Base-by-base conservation (phyloP, 1,140 invertebrate species). In the Bilobella aurantiaca region DNA sequence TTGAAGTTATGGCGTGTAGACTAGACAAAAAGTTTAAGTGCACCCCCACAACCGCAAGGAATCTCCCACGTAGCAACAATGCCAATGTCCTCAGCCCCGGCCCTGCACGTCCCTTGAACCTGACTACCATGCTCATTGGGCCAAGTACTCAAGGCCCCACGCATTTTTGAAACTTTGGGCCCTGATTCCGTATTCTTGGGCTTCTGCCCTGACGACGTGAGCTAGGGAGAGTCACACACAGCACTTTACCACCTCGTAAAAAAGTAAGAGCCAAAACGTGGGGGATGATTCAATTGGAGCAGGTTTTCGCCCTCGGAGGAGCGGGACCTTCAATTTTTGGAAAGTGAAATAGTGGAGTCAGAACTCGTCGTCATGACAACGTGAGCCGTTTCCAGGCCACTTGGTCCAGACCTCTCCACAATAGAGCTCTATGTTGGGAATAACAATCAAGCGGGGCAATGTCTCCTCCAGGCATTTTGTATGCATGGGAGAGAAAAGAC, bases 171-270 rank as follows among this genome's bases (percentile, higher is more conserved):
- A 66, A 27, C 69, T 64, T n/a, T n/a, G n/a, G 64, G 58, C 2
- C 3, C 25, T 31, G 25, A 58, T 58, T 72, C 60, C 47, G 70
- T 72, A 72, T 72, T 72, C 70, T 62, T 58, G 27, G 62, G 58
- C 25, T 62, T 47, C 46, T 56, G 42, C 29, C 56, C 23, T 14
- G 69, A 64, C 67, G 66, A 68, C 71, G 71, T 72, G 71, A 72
- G 68, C 69, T 65, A 67, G 64, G 63, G 63, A 72, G 65, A 72
- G 71, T 72, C 71, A 72, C 71, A 72, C n/a, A n/a, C n/a, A n/a
- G n/a, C n/a, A n/a, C 68, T 69, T 69, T 62, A 58, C 53, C 68
- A 72, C 60, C 67, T 72, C 68, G 67, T 72, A 72, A 72, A 72
- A 63, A 72, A 14, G 27, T 21, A 31, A 56, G 27, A 21, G 30